phyloP scores from a whole-genome alignment of 2,797 vertebrate genomes.

The Pipistrellus pygmaeus region DNA sequence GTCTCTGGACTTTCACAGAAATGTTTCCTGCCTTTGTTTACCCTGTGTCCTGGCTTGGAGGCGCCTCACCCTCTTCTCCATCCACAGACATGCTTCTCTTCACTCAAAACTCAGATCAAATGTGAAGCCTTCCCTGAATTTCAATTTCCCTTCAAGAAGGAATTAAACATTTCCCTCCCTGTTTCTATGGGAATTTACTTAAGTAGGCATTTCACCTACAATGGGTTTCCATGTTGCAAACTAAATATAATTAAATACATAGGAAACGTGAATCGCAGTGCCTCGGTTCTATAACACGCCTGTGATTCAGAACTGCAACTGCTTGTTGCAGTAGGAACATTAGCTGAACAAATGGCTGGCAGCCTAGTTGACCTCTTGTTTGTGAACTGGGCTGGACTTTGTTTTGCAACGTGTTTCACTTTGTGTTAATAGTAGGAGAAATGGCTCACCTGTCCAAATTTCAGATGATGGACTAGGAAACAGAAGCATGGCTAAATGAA shows the following conservation, averaged over 20 bases:
- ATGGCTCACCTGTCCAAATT: no score
- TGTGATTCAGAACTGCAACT: neutral
- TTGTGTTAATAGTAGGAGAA: neutral
- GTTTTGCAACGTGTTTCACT: constrained; percentile 10
- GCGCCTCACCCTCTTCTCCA: neutral
- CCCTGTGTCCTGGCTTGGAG: neutral
- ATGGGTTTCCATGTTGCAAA: neutral
- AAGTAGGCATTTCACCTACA: constrained; percentile 21
- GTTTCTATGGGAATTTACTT: constrained; percentile 47
- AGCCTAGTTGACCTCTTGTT: neutral
- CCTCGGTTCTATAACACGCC: neutral
- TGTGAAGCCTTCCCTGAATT: constrained; percentile 27
- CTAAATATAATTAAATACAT: constrained; percentile 1
- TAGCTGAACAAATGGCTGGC: neutral
- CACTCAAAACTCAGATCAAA: constrained; percentile 35
- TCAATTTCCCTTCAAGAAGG: constrained; percentile 34
- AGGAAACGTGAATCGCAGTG: neutral
- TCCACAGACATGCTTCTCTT: neutral
- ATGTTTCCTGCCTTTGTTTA: constrained; percentile 4
- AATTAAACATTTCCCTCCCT: constrained; percentile 40
- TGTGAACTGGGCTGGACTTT: constrained; percentile 9
- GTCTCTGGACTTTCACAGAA: neutral
- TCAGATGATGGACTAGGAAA: no score
- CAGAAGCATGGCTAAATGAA: no score
- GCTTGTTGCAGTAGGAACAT: neutral